phyloP scores from a whole-genome alignment of 2,113 vertebrate species.

The Galemys pyrenaicus region DNA sequence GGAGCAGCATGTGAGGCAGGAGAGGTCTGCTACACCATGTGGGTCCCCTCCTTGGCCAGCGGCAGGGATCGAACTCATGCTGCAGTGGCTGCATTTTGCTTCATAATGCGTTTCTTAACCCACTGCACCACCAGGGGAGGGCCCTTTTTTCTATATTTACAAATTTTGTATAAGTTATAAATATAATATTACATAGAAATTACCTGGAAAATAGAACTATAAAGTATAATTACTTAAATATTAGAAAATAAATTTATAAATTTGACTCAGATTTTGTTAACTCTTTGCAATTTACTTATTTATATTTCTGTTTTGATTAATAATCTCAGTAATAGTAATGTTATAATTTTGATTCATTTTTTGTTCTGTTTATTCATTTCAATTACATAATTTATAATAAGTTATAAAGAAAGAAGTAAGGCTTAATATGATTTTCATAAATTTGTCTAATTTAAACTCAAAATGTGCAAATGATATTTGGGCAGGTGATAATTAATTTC shows the following conservation, averaged over 20 bases:
- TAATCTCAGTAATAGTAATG: constrained; percentile 61
- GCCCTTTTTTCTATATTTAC: background rate
- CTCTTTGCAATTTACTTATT: constrained; percentile 52
- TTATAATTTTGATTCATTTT: constrained; percentile 56
- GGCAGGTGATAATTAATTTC: background rate
- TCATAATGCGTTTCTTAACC: too few species aligned
- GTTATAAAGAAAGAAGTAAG: constrained; percentile 66
- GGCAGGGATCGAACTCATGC: too few species aligned
- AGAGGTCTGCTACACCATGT: too few species aligned
- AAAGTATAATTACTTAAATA: constrained; percentile 35
- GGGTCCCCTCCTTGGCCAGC: too few species aligned
- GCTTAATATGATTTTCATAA: background rate
- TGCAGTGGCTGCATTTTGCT: too few species aligned
- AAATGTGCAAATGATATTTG: constrained; percentile 67
- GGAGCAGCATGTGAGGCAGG: too few species aligned
- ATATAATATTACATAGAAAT: background rate
- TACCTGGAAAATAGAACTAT: background rate
- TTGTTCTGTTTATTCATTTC: constrained; percentile 73
- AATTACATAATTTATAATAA: constrained; percentile 69
- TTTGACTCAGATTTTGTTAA: constrained; percentile 41
- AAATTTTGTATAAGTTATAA: background rate
- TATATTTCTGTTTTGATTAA: constrained; percentile 64
- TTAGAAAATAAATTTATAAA: background rate
- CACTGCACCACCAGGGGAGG: too few species aligned
- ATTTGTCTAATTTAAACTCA: constrained; percentile 66